Conservation (phyloP, 1,140 invertebrate species). For the Adelges cooleyi region DNA sequence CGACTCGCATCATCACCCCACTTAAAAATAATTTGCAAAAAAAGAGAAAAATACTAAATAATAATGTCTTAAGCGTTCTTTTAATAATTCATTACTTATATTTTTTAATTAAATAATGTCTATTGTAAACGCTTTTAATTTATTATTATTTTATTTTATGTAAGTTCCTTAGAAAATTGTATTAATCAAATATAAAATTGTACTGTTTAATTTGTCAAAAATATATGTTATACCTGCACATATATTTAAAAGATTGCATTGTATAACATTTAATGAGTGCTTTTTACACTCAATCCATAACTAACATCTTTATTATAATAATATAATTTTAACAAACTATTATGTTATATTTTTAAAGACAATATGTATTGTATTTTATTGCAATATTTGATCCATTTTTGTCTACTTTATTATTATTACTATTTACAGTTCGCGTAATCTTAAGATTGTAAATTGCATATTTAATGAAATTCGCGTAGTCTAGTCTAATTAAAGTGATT, state of each 20-base stretch:
- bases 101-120: slow-evolving; percentile 6
- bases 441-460: slow-evolving; percentile 13
- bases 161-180: slow-evolving; percentile 28
- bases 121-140: slow-evolving; percentile 23
- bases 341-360: neutral
- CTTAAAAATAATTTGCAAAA: neutral
- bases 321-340: slow-evolving; percentile 14
- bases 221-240: slow-evolving; percentile 6
- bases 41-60: neutral
- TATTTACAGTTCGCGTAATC: neutral
- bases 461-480: slow-evolving; percentile 19
- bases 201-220: slow-evolving; percentile 5
- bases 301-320: slow-evolving; percentile 24
- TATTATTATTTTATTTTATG: slow-evolving; percentile 27
- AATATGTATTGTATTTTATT: slow-evolving; percentile 12
- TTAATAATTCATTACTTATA: slow-evolving; percentile 12
- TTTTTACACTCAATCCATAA: slow-evolving; percentile 1
- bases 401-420: neutral
- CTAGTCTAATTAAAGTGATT: slow-evolving; percentile 27
- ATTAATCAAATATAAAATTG: slow-evolving; percentile 14
- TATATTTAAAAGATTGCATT: slow-evolving; percentile 9
- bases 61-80: slow-evolving; percentile 9
- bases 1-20: neutral
- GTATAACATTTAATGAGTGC: neutral
- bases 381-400: slow-evolving; percentile 11